Conservation (phyloP, 2,113 vertebrate genomes). For the Rhabdornis inornatus region DNA sequence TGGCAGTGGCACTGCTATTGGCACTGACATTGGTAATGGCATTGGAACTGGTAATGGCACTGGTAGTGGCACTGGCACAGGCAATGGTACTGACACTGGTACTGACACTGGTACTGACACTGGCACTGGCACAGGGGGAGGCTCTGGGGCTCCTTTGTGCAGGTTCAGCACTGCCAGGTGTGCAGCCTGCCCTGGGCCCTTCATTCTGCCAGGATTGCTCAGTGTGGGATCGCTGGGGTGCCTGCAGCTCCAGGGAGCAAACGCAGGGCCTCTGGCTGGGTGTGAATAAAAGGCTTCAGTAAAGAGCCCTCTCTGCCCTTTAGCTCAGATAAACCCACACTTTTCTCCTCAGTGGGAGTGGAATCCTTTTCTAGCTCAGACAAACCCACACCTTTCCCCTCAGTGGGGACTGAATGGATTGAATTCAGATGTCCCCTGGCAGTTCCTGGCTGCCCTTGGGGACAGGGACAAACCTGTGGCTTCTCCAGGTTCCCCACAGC, state of each 20-base stretch:
- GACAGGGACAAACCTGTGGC: neutral
- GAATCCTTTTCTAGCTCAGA: neutral
- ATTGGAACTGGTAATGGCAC: too few species aligned
- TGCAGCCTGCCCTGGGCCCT: neutral
- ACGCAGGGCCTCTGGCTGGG: neutral
- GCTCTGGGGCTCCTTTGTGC: neutral
- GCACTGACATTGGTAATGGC: too few species aligned
- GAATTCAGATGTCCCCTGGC: neutral
- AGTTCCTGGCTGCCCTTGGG: rapidly evolving
- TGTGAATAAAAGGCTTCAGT: neutral
- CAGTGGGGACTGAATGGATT: neutral
- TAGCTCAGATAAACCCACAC: neutral
- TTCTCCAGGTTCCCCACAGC: neutral
- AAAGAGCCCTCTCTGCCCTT: neutral
- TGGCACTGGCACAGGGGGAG: too few species aligned
- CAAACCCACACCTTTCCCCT: neutral
- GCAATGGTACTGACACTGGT: too few species aligned
- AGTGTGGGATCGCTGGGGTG: too few species aligned
- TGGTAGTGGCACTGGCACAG: too few species aligned
- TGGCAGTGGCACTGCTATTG: too few species aligned
- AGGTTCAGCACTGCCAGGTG: neutral
- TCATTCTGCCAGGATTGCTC: neutral
- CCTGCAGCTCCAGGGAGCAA: neutral
- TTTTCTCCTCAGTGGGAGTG: too few species aligned
- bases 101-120: too few species aligned